These are phyloP conservation scores for Palloptera scutellata DNA, from an alignment of 2,888 invertebrate genomes.

Conservation along the genomic window DNA sequence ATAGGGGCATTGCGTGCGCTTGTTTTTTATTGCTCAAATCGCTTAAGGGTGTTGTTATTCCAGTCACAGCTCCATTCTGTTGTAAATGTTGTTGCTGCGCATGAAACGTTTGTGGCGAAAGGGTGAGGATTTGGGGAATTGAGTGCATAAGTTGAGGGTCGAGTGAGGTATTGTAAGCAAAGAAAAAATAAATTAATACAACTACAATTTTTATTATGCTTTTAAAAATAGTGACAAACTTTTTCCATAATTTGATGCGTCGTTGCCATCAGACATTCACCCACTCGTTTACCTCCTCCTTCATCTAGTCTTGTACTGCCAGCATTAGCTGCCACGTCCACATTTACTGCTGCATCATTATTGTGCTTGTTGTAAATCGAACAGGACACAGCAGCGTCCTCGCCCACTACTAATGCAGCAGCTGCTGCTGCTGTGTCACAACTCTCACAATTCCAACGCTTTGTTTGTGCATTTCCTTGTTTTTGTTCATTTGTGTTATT, in stretches of 20 bases:
- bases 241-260: too few species aligned
- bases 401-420: conserved; percentile 46
- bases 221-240: too few species aligned
- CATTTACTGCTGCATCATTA: conserved; percentile 11
- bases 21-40: too few species aligned
- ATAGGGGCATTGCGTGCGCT: not conserved
- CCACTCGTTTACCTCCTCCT: not conserved
- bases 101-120: too few species aligned
- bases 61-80: not conserved
- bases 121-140: too few species aligned
- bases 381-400: conserved; percentile 25
- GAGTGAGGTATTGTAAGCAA: too few species aligned
- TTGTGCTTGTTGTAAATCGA: conserved; percentile 13
- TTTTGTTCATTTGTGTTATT: conserved; percentile 10
- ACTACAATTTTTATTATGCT: too few species aligned
- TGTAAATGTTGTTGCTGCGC: not conserved
- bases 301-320: not conserved
- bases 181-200: too few species aligned
- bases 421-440: conserved; percentile 40
- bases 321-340: conserved; percentile 10
- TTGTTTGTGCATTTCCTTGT: too few species aligned
- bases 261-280: too few species aligned
- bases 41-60: too few species aligned
- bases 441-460: conserved; percentile 28
- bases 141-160: too few species aligned